These are phyloP conservation scores for Lagopus leucura DNA, from an alignment of 2,113 vertebrate species.

Conservation along the genomic window DNA sequence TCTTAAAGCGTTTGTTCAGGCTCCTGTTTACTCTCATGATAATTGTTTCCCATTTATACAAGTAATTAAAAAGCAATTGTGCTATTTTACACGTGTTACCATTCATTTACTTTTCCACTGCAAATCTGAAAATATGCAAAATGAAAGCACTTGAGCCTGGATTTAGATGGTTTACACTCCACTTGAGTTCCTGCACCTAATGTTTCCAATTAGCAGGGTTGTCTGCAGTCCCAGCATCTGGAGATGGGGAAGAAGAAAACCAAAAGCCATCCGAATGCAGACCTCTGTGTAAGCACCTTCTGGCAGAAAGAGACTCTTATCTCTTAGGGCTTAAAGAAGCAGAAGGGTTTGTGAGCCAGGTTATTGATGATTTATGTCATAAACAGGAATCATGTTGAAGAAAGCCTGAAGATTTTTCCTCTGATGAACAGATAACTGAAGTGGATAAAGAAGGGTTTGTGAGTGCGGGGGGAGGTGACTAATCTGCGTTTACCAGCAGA, in stretches of 20 bases:
- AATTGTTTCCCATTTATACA: constrained; percentile 46
- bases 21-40: not conserved
- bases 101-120: not conserved
- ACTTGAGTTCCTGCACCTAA: not conserved
- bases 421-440: not conserved
- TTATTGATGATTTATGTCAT: not conserved
- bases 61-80: constrained; percentile 67
- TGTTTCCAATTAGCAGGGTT: not conserved
- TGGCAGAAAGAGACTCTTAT: not conserved
- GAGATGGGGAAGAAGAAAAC: not conserved
- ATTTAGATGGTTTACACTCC: not conserved
- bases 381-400: not conserved
- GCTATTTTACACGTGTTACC: not conserved
- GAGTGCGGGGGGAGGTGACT: not conserved
- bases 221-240: not conserved
- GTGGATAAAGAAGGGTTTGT: not conserved
- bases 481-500: not conserved
- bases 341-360: not conserved
- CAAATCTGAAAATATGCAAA: not conserved
- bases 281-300: not conserved
- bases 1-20: constrained; percentile 42
- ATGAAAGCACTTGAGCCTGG: constrained; percentile 2
- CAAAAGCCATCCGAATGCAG: not conserved
- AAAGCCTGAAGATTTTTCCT: not conserved
- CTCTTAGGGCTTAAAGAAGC: not conserved